Base-by-base conservation (phyloP, 2,888 invertebrate genomes). In the Drosophila mayaguana region DNA sequence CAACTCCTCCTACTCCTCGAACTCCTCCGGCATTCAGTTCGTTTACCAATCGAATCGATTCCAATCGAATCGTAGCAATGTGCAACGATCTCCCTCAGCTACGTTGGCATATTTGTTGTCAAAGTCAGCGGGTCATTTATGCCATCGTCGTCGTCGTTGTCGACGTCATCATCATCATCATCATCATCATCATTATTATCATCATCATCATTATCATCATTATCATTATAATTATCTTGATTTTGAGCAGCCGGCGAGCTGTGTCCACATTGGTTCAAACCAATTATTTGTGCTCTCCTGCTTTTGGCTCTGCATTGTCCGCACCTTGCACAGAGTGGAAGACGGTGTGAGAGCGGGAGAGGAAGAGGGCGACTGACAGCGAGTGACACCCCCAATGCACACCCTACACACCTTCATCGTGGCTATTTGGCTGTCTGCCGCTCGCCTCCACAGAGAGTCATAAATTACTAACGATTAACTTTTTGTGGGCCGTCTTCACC, bases 381-480 rank as follows among this genome's bases (percentile, higher is more conserved):
- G 1, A 50, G 32, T 28, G 32, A 54, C 54, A 54, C 54, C 54
- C 42, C 32, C 32, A 42, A 28, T 40, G 12, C 55, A 55, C 42
- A 12, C 25, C 28, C 55, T 14, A 28, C 12, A 22, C 38, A 54
- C 53, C 53, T 36, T 38, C 8, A 25, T 25, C 38, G n/a, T 40
- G 38, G 45, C 71, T 45, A 63, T 48, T 68, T 53, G 40, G 14
- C 64, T 63, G 53, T 54, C 60, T 54, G 54, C 38, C 54, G 20
- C 20, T 51, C 60, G 71, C 48, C 72, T 76, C 64, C 69, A 38
- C 40, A 43, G 65, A 83, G 76, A 69, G 67, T 72, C 85, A 88
- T 88, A 88, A 89, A 88, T 88, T 83, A 89, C 82, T 75, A 81
- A 69, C 86, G 87, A 88, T 88, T 89, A 88, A 88, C 88, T 88